Percentiles rank a stretch among this genome's conserved stretches.
Conservation (phyloP, 2,888 invertebrate genomes). For the Chelonus formosanus region DNA sequence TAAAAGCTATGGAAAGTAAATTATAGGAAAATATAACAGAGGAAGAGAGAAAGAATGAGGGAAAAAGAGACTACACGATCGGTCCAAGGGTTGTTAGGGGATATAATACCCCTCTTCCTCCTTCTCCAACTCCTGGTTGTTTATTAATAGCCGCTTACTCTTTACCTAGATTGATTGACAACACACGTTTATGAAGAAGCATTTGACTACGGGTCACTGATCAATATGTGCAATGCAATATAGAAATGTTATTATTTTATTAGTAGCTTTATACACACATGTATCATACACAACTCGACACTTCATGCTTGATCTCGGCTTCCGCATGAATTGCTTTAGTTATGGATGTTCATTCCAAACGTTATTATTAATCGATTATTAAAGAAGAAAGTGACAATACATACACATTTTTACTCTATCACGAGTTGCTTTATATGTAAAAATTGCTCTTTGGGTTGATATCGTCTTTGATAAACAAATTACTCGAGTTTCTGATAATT, state of each 20-base stretch:
- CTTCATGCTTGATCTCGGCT: conserved; percentile 21
- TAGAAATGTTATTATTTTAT: background rate
- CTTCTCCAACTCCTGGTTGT: conserved; percentile 18
- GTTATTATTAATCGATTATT: background rate
- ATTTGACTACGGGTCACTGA: conserved; percentile 67
- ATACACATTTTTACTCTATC: no score
- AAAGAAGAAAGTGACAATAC: background rate
- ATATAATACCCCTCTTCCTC: conserved; percentile 43
- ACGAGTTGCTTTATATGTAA: no score
- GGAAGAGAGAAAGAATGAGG: conserved; percentile 33
- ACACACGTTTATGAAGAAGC: conserved; percentile 60
- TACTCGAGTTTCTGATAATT: no score
- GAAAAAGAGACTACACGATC: conserved; percentile 37
- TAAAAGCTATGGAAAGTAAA: no score
- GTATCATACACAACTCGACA: conserved; percentile 13
- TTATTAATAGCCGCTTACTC: conserved; percentile 63
- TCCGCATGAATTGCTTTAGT: background rate
- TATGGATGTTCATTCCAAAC: conserved; percentile 7
- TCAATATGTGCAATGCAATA: conserved; percentile 55
- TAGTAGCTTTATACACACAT: conserved; percentile 6
- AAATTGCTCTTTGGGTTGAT: no score
- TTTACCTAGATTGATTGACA: conserved; percentile 57
- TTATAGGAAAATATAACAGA: conserved; percentile 4
- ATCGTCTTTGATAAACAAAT: no score
- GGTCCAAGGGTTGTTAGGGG: conserved; percentile 36